Conservation (phyloP, 2,113 vertebrate genomes). For the Acrocephalus kingi region DNA sequence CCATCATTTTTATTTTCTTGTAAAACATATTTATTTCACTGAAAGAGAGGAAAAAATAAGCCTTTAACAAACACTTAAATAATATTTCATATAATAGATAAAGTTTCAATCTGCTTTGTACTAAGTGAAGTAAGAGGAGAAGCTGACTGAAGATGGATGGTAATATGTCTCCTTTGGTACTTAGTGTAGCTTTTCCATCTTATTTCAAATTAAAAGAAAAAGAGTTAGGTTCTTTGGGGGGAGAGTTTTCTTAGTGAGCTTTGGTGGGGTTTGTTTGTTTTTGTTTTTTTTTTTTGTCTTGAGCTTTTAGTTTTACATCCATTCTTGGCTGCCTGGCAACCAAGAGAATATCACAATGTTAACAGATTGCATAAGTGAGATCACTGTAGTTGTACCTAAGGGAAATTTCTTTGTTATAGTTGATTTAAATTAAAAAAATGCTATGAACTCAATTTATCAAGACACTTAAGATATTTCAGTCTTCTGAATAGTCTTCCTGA, state of each 20-base stretch:
- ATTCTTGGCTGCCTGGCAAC: background rate
- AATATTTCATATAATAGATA: background rate
- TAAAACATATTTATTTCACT: background rate
- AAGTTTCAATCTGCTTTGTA: background rate
- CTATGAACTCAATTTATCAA: background rate
- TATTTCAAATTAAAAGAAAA: background rate
- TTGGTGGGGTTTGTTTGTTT: background rate
- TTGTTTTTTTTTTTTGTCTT: background rate
- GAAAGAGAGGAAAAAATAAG: background rate
- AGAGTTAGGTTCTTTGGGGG: background rate
- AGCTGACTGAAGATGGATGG: background rate
- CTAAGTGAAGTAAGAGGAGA: background rate
- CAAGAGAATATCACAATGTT: background rate
- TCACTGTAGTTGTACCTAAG: background rate
- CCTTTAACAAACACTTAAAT: background rate
- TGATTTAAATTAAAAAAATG: constrained; percentile 6
- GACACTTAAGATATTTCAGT: background rate
- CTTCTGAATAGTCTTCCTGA: background rate
- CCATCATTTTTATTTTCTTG: background rate
- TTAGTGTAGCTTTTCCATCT: background rate
- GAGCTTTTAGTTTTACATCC: background rate
- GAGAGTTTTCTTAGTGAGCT: background rate
- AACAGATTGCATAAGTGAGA: background rate
- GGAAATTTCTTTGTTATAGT: background rate
- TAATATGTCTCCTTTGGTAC: background rate